Evolutionary conservation across 2,113 vertebrate genomes (phyloP).

Genomic region (Verasper variegatus): DNA sequence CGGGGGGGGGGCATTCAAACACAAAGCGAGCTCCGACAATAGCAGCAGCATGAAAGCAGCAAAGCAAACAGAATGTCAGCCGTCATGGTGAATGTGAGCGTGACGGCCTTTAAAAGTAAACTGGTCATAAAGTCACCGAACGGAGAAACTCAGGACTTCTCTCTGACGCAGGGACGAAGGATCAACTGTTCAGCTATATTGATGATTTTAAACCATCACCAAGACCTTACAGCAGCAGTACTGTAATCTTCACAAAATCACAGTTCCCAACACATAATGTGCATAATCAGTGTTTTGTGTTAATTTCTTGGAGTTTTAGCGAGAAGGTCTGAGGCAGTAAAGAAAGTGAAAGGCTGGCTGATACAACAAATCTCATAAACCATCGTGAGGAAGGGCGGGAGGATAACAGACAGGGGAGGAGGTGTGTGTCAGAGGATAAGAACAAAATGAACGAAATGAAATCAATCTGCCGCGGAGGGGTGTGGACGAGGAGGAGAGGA

Average conservation of each 20-base stretch:
- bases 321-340: background rate
- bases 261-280: no score
- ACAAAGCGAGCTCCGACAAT: conserved; percentile 21
- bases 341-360: background rate
- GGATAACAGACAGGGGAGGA: conserved; percentile 20
- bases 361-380: conserved; percentile 5
- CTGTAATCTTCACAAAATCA: background rate
- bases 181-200: background rate
- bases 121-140: background rate
- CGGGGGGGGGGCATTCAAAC: background rate
- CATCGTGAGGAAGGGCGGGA: background rate
- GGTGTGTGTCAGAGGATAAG: conserved; percentile 47
- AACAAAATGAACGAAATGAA: conserved; percentile 47
- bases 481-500: conserved; percentile 17
- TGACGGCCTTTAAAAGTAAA: background rate
- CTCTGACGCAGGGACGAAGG: background rate
- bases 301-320: background rate
- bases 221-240: background rate
- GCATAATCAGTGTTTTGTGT: conserved; percentile 4
- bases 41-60: background rate
- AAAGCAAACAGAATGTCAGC: conserved; percentile 20
- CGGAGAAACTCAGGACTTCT: background rate
- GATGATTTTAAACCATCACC: background rate
- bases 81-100: background rate
- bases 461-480: conserved; percentile 36